phyloP scores from a whole-genome alignment of 1,140 invertebrate species.

The Protaetia brevitarsis region DNA sequence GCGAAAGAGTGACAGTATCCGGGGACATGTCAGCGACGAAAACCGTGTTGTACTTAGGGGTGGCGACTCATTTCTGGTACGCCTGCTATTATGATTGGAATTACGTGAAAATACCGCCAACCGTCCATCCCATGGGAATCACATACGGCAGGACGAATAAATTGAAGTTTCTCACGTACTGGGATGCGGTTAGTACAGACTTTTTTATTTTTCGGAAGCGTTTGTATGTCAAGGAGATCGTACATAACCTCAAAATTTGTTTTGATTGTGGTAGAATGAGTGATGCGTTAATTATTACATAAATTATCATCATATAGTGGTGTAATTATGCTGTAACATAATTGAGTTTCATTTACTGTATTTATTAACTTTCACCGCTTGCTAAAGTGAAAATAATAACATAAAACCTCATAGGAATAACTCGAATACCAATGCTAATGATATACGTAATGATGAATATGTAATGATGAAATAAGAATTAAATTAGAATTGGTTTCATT shows the following conservation, averaged over 20 bases:
- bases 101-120: conserved; percentile 62
- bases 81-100: conserved; percentile 71
- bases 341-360: background rate
- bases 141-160: conserved; percentile 61
- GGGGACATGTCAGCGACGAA: conserved; percentile 35
- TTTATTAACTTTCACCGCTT: too few relatives aligned
- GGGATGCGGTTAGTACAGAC: conserved; percentile 73
- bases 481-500: too few relatives aligned
- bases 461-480: too few relatives aligned
- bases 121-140: conserved; percentile 36
- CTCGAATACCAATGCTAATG: too few relatives aligned
- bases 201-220: background rate
- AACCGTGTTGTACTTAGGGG: conserved; percentile 61
- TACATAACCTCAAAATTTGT: conserved; percentile 14
- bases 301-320: background rate
- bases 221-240: background rate
- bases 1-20: background rate
- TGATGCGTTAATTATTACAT: background rate
- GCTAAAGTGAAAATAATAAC: too few relatives aligned
- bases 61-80: conserved; percentile 65
- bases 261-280: background rate
- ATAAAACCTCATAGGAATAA: too few relatives aligned
- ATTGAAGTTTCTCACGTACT: conserved; percentile 84
- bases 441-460: too few relatives aligned
- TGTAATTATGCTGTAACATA: background rate